Base-by-base conservation (phyloP, 2,113 vertebrate genomes). In the Channa argus region DNA sequence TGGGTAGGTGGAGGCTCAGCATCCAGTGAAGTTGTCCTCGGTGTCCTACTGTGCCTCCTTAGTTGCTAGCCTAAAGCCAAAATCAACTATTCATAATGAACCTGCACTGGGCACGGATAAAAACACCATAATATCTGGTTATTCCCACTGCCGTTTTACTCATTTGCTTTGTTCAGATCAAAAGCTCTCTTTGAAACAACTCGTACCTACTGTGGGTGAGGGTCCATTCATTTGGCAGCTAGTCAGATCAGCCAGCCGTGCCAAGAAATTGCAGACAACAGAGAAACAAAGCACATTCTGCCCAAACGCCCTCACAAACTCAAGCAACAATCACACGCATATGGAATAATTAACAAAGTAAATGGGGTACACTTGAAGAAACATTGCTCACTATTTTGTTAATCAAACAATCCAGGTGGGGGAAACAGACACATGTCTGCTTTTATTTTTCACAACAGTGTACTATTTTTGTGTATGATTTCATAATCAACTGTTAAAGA, bases 111-210 rank as follows among this genome's bases (percentile, higher is more conserved):
- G 74, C 77, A 79, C 13, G 73, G 89, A 93, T 92, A 90, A 94
- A 93, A 91, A 87, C 80, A 74, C 65, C 79, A 68, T 89, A 91
- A 92, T 92, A 91, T 91, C 79, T 90, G 90, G 93, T 94, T 93
- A 91, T 93, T 94, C 91, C 90, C 90, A 76, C 87, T 82, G 86
- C 91, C 66, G 60, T 94, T 93, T 93, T 92, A 86, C 90, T 87
- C 83, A 64, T 92, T 91, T 89, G 86, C 91, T 94, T 93, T 93
- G 83, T 91, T 93, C 85, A 87, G 77, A 92, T 94, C 89, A 93
- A 93, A 95, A 75, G 69, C 41, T 33, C 78, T 86, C 88, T 91
- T 92, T 92, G 83, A 93, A 94, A 91, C 69, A 82, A 69, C 85
- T 86, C 81, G 69, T 86, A 88, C 87, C 82, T 84, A 86, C 90